A percentile compares a stretch with the other conserved stretches of the same genome.
These are phyloP conservation scores for Cyprinella venusta DNA, from an alignment of 2,797 vertebrate genomes.

Conservation along the genomic window DNA sequence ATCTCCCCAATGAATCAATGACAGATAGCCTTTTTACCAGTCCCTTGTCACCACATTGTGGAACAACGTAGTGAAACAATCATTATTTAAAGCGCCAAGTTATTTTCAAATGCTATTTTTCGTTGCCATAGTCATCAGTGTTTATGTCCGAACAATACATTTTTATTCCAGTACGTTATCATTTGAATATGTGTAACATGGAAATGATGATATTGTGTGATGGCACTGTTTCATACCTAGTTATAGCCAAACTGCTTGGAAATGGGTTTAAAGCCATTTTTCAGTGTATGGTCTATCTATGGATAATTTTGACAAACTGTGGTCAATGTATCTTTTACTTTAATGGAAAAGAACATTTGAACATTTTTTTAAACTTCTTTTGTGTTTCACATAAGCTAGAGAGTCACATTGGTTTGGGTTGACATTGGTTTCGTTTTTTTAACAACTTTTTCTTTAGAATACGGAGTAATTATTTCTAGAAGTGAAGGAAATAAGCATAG, in stretches of 20 bases:
- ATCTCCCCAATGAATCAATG: too few species aligned
- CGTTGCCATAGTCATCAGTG: too few species aligned
- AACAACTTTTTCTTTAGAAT: not conserved
- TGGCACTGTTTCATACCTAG: not conserved
- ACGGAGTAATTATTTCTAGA: not conserved
- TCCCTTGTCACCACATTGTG: not conserved
- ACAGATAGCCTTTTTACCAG: not conserved
- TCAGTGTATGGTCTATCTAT: not conserved
- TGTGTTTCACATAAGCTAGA: not conserved
- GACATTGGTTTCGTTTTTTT: not conserved
- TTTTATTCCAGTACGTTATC: too few species aligned
- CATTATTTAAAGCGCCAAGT: too few species aligned
- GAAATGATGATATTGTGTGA: not conserved
- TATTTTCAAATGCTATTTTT: too few species aligned
- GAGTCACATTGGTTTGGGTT: not conserved
- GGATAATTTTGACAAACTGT: not conserved
- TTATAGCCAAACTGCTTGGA: not conserved
- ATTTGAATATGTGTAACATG: not conserved
- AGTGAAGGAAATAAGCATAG: constrained; percentile 15
- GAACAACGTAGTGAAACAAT: too few species aligned
- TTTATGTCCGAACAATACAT: too few species aligned
- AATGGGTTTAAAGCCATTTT: not conserved
- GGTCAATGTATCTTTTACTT: not conserved
- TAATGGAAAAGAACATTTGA: not conserved
- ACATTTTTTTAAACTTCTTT: not conserved